Conservation (phyloP, 2,113 vertebrate genomes). For the Cyanoramphus novaezelandiae region DNA sequence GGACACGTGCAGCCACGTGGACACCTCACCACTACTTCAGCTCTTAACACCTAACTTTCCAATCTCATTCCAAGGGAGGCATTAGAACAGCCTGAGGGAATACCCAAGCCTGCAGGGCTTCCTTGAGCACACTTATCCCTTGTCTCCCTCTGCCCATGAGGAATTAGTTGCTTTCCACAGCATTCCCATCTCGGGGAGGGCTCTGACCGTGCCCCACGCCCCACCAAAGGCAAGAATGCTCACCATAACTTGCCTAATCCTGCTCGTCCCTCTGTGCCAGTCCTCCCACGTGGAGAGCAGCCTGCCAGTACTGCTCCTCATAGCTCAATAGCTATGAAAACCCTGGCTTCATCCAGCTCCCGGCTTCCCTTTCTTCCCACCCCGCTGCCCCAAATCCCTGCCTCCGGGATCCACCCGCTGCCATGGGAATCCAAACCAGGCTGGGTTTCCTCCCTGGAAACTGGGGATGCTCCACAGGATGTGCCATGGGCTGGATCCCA, state of each 20-base stretch:
- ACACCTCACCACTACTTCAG: background rate
- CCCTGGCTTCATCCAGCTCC: background rate
- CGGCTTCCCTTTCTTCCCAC: background rate
- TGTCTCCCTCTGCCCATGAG: background rate
- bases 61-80: background rate
- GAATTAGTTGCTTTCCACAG: background rate
- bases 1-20: rapidly evolving
- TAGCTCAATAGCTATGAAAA: background rate
- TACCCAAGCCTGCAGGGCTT: background rate
- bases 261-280: constrained; percentile 52
- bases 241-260: constrained; percentile 49
- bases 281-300: constrained; percentile 26
- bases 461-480: background rate
- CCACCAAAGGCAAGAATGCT: constrained; percentile 67
- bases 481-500: background rate
- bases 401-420: rapidly evolving
- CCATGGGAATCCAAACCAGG: rapidly evolving
- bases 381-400: background rate
- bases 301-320: constrained; percentile 8
- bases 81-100: background rate
- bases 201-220: background rate
- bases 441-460: background rate
- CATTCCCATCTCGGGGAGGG: background rate
- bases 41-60: background rate
- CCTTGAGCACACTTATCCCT: rapidly evolving